Conservation (phyloP, 2,797 vertebrate genomes). For the Otolemur crassicaudatus region DNA sequence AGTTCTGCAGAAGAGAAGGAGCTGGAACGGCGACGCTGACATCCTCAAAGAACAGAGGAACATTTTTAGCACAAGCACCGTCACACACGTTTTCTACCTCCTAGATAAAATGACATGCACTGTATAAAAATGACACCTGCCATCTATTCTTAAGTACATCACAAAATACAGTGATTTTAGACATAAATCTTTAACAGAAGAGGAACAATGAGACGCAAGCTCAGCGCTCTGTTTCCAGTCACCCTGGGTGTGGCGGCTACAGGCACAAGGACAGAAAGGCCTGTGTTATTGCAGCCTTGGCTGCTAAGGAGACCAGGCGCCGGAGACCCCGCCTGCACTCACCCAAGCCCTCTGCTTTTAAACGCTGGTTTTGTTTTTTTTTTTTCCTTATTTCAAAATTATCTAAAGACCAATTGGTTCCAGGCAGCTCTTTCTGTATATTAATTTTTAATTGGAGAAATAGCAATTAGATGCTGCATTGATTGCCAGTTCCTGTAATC, state of each 20-base stretch:
- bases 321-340: neutral
- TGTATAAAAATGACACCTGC: slow-evolving; percentile 82
- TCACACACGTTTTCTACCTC: slow-evolving; percentile 63
- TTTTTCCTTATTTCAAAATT: slow-evolving; percentile 80
- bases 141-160: slow-evolving; percentile 83
- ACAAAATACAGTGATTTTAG: slow-evolving; percentile 78
- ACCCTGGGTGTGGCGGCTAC: neutral
- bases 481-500: slow-evolving; percentile 84
- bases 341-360: slow-evolving; percentile 63
- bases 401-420: slow-evolving; percentile 84
- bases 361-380: slow-evolving; percentile 58
- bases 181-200: slow-evolving; percentile 70
- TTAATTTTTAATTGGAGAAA: slow-evolving; percentile 86
- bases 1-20: slow-evolving; percentile 65
- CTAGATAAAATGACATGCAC: slow-evolving; percentile 79
- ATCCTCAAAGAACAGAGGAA: slow-evolving; percentile 78
- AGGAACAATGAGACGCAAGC: slow-evolving; percentile 51
- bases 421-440: slow-evolving; percentile 85
- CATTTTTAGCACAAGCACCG: slow-evolving; percentile 83
- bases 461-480: slow-evolving; percentile 84
- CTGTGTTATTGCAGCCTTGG: neutral
- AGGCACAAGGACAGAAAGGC: neutral
- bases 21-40: slow-evolving; percentile 69
- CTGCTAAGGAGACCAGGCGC: neutral
- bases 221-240: neutral